These are phyloP conservation scores for Psittacula cyanocephala DNA, from an alignment of 2,113 vertebrate species.

Conservation along the genomic window DNA sequence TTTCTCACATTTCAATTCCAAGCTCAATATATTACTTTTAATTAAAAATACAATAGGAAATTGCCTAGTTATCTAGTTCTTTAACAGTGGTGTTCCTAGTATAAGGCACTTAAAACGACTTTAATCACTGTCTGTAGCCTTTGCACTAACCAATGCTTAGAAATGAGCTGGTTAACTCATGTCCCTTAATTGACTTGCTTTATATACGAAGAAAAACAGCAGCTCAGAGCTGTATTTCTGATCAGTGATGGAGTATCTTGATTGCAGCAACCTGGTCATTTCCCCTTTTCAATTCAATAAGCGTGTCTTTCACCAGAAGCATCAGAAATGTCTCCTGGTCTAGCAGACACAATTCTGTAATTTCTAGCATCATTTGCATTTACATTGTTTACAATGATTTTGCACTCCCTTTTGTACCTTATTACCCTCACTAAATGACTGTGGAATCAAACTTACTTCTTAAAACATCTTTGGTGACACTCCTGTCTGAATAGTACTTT, in stretches of 20 bases:
- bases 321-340: background rate
- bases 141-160: background rate
- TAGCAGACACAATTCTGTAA: background rate
- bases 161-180: constrained; percentile 5
- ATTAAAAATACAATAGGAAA: constrained; percentile 27
- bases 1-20: background rate
- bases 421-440: background rate
- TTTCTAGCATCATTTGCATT: background rate
- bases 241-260: background rate
- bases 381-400: background rate
- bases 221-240: background rate
- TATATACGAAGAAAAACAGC: background rate
- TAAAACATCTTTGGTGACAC: background rate
- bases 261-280: background rate
- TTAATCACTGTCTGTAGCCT: background rate
- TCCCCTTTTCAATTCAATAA: background rate
- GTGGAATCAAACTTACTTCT: background rate
- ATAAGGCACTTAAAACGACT: constrained; percentile 6
- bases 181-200: background rate
- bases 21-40: constrained; percentile 21
- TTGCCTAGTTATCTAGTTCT: background rate
- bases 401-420: background rate
- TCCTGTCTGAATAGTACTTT: background rate
- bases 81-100: background rate
- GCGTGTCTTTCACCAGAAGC: fast-evolving